Evolutionary conservation across 2,113 vertebrate species (phyloP).

Genomic region (Myotis yumanensis): DNA sequence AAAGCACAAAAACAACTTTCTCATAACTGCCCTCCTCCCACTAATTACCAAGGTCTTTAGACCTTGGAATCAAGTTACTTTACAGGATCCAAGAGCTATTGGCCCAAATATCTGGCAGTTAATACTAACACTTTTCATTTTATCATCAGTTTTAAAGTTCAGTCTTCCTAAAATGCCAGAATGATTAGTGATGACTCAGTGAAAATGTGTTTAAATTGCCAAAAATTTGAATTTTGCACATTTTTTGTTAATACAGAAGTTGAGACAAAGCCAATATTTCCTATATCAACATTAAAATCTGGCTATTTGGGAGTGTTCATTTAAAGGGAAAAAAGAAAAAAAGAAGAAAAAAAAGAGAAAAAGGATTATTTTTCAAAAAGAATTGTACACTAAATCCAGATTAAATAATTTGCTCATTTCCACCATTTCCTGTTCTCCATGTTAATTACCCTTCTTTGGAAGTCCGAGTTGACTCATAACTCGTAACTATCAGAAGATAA

Average conservation of each 20-base stretch:
- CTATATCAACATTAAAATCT: background rate
- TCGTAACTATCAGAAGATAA: background rate
- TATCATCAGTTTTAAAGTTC: background rate
- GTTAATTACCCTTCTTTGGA: background rate
- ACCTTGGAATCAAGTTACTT: background rate
- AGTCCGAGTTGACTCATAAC: background rate
- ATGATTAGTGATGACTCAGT: conserved; percentile 5
- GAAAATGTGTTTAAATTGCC: conserved; percentile 29
- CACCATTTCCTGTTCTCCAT: background rate
- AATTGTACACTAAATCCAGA: background rate
- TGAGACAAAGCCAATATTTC: background rate
- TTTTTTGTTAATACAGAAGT: conserved; percentile 35
- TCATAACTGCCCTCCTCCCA: background rate
- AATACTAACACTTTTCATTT: conserved; percentile 6
- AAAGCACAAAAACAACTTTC: background rate
- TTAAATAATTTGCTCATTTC: conserved; percentile 24
- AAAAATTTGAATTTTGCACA: conserved; percentile 6
- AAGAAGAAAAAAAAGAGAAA: background rate
- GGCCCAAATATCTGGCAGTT: background rate
- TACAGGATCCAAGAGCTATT: background rate
- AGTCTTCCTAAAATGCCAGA: background rate
- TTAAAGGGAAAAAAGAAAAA: conserved; percentile 7
- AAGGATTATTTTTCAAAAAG: conserved; percentile 2
- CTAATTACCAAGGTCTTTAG: background rate
- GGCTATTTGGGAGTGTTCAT: background rate